Percentiles rank a stretch among this genome's conserved stretches.
phyloP scores from a whole-genome alignment of 1,140 invertebrate species.

The Propsilocerus akamusi region DNA sequence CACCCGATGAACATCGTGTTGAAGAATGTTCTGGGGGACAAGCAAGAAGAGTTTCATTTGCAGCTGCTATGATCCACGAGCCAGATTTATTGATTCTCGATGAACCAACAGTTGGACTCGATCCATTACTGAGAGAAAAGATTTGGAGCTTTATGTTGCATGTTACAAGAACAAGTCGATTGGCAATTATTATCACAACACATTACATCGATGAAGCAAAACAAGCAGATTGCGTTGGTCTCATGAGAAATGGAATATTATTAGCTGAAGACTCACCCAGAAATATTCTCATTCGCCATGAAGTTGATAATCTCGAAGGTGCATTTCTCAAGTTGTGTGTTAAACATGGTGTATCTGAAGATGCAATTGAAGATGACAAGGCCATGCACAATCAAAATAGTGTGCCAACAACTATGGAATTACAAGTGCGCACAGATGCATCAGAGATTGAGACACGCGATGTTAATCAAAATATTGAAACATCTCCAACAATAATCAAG shows the following conservation, averaged over 20 bases:
- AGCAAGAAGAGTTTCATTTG: slow-evolving; percentile 58
- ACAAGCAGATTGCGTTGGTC: slow-evolving; percentile 46
- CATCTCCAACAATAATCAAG: not conserved
- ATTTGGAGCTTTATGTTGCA: slow-evolving; percentile 56
- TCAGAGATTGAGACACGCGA: not conserved
- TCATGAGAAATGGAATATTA: slow-evolving; percentile 61
- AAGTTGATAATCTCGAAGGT: slow-evolving; percentile 50
- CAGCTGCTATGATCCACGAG: slow-evolving; percentile 58
- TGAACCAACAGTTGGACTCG: slow-evolving; percentile 65
- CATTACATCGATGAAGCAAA: slow-evolving; percentile 63
- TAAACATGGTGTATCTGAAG: slow-evolving; percentile 5
- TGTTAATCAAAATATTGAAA: not conserved
- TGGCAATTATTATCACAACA: slow-evolving; percentile 57
- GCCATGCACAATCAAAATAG: not conserved
- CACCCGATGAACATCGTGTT: slow-evolving; percentile 42
- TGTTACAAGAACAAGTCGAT: slow-evolving; percentile 37
- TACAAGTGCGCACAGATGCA: not conserved
- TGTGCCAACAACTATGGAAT: not conserved
- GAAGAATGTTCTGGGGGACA: slow-evolving; percentile 61
- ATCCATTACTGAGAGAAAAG: slow-evolving; percentile 49
- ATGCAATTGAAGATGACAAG: slow-evolving; percentile 6
- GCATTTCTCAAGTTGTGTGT: slow-evolving; percentile 67
- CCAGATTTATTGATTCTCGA: slow-evolving; percentile 61
- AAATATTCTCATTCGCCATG: slow-evolving; percentile 42
- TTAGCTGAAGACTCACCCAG: slow-evolving; percentile 61